phyloP scores from a whole-genome alignment of 2,113 vertebrate species.

The Lipophrys pholis region DNA sequence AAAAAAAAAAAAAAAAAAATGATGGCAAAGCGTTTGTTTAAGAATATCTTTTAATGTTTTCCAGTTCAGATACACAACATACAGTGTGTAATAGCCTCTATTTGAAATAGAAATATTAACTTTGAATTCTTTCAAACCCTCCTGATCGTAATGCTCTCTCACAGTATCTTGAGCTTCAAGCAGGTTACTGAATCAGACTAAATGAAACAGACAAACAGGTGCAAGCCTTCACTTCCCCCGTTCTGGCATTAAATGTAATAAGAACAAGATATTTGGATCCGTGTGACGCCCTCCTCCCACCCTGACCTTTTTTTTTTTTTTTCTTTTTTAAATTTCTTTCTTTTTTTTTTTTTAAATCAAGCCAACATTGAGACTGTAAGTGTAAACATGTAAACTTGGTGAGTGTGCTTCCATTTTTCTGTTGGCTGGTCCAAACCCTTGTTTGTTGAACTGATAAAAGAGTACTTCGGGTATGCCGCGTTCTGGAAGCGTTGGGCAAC shows the following conservation, averaged over 20 bases:
- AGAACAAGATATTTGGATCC: slow-evolving; percentile 70
- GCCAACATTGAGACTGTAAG: slow-evolving; percentile 76
- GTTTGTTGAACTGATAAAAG: slow-evolving; percentile 43
- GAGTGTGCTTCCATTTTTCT: slow-evolving; percentile 83
- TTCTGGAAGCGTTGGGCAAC: slow-evolving; percentile 62
- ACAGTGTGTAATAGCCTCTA: slow-evolving; percentile 88
- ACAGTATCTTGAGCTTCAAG: slow-evolving; percentile 78
- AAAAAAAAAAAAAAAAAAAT: slow-evolving; percentile 10
- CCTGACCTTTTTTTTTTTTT: slow-evolving; percentile 1
- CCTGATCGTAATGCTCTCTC: slow-evolving; percentile 75
- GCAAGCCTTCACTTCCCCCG: slow-evolving; percentile 78
- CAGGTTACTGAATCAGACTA: slow-evolving; percentile 79
- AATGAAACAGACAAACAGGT: slow-evolving; percentile 85
- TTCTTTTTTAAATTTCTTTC: too few relatives aligned
- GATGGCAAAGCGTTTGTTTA: slow-evolving; percentile 73
- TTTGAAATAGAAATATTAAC: slow-evolving; percentile 88
- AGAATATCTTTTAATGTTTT: slow-evolving; percentile 86
- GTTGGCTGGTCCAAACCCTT: slow-evolving; percentile 69
- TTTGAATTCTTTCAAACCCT: slow-evolving; percentile 76
- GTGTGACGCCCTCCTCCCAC: slow-evolving; percentile 19
- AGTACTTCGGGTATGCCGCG: slow-evolving; percentile 53
- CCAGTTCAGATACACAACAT: slow-evolving; percentile 87
- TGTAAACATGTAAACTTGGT: slow-evolving; percentile 81
- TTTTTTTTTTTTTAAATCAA: slow-evolving; percentile 44
- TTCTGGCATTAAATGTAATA: slow-evolving; percentile 67